These are phyloP conservation scores for Anabacerthia variegaticeps DNA, from an alignment of 2,797 vertebrate species.

Conservation along the genomic window DNA sequence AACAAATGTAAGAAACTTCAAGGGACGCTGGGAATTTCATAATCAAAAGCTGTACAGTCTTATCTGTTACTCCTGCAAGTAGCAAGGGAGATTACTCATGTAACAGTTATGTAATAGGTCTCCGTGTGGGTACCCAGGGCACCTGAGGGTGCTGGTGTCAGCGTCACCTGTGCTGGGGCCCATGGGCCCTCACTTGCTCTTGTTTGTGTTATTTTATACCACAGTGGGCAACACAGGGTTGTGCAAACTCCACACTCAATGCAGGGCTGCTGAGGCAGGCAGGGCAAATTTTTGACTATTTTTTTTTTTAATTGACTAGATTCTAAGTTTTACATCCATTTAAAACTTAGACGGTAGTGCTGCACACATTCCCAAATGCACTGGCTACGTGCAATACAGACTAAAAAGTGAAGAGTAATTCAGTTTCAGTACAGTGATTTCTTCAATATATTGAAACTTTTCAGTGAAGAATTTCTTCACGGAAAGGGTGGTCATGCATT, in stretches of 20 bases:
- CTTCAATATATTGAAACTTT: background rate
- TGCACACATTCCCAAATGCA: background rate
- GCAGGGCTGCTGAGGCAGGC: background rate
- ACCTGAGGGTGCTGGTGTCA: background rate
- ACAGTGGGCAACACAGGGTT: background rate
- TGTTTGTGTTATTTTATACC: background rate
- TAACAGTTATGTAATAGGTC: background rate
- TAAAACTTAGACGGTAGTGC: background rate
- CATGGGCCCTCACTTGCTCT: background rate
- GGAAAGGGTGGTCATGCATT: background rate
- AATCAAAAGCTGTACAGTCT: background rate
- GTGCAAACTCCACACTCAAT: background rate
- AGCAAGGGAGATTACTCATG: background rate
- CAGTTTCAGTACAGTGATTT: background rate
- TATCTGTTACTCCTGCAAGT: background rate
- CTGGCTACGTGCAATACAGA: background rate
- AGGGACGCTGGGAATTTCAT: background rate
- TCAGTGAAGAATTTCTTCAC: background rate
- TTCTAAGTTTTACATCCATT: background rate
- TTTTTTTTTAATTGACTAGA: background rate
- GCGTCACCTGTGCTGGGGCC: background rate
- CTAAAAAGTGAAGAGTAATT: background rate
- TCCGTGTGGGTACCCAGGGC: background rate
- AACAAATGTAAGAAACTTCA: background rate
- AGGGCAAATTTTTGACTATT: background rate